These are phyloP conservation scores for Peromyscus melanophrys DNA, from an alignment of 2,797 vertebrate species.

Conservation along the genomic window DNA sequence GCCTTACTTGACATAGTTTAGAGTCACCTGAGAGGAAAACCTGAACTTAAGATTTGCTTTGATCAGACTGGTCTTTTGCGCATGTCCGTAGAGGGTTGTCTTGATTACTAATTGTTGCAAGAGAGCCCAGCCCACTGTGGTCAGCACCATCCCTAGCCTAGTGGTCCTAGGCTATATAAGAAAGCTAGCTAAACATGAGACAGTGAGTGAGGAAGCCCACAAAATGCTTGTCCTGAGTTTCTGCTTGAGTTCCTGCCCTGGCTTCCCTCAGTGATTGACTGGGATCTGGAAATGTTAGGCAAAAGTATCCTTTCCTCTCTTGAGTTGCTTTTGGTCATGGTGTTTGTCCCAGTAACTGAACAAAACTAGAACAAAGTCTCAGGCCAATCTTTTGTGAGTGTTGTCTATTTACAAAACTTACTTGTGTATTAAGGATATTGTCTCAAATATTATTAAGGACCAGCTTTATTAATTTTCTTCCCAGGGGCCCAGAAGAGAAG, in stretches of 20 bases:
- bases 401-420: background rate
- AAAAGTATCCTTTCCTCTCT: background rate
- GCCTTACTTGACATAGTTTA: background rate
- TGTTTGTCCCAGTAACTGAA: background rate
- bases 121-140: background rate
- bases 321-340: background rate
- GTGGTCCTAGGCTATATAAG: background rate
- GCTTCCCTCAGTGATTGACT: background rate
- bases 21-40: background rate
- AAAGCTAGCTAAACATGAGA: background rate
- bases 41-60: background rate
- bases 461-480: no score
- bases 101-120: background rate
- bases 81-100: background rate
- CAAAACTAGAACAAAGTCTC: background rate
- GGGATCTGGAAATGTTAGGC: background rate
- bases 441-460: no score
- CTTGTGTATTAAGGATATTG: background rate
- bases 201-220: no score
- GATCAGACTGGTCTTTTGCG: background rate
- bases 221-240: background rate
- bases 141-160: background rate
- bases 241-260: background rate
- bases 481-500: no score
- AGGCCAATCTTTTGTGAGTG: background rate